phyloP scores from a whole-genome alignment of 2,797 vertebrate genomes.

The Melanogrammus aeglefinus region DNA sequence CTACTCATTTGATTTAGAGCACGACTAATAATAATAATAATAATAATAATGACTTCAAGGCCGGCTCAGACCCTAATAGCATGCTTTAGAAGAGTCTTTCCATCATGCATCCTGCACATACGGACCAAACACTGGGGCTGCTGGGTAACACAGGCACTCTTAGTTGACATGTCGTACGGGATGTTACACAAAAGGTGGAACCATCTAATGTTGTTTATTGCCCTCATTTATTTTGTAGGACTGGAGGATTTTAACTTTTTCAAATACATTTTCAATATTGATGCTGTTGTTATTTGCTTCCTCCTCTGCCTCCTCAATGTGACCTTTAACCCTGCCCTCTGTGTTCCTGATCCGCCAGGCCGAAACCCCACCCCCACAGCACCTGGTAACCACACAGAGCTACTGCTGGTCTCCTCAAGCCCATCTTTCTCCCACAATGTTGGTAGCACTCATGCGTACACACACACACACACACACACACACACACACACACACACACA shows the following conservation, averaged over 20 bases:
- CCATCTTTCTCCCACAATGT: background rate
- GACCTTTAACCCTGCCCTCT: background rate
- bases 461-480: constrained; percentile 1
- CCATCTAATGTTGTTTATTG: too few relatives aligned
- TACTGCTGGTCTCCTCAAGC: background rate
- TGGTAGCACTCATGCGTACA: background rate
- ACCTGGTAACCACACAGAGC: background rate
- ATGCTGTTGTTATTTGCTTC: background rate
- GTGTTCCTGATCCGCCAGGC: background rate
- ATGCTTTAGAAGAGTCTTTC: background rate
- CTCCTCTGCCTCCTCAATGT: background rate
- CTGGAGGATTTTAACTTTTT: background rate
- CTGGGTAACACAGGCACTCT: constrained; percentile 47
- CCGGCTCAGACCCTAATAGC: background rate
- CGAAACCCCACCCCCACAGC: background rate
- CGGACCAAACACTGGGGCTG: constrained; percentile 28
- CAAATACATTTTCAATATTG: background rate
- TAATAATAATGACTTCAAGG: background rate
- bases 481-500: constrained; percentile 7
- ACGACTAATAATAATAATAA: background rate
- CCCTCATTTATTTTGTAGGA: too few relatives aligned
- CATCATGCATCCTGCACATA: constrained; percentile 12
- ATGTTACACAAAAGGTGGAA: too few relatives aligned
- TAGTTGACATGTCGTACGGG: too few relatives aligned
- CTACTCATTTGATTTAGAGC: background rate